Conservation (phyloP, 2,797 vertebrate genomes). For the Ctenosaura bakeri region DNA sequence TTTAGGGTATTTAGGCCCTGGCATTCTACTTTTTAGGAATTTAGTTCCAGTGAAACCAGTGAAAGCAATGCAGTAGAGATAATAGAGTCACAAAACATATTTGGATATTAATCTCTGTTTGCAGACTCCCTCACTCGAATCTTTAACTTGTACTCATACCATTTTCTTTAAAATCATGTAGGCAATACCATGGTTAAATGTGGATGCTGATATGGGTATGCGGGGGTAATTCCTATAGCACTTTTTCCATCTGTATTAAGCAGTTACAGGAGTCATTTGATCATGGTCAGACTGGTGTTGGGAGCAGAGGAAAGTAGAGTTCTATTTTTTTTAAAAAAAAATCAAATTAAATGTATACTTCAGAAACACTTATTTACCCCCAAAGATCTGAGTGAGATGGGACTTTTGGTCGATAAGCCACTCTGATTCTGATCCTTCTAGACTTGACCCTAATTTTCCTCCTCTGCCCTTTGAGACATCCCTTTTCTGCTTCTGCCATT, state of each 20-base stretch:
- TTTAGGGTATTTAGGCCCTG: too few relatives aligned
- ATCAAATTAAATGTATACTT: neutral
- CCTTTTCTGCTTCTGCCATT: neutral
- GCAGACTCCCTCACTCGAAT: neutral
- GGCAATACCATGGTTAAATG: neutral
- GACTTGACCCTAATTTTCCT: neutral
- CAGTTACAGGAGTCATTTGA: slow-evolving; percentile 4
- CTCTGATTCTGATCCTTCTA: neutral
- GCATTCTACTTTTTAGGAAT: neutral
- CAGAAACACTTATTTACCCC: neutral
- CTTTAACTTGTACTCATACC: neutral
- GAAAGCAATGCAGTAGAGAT: neutral
- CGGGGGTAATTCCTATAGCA: neutral
- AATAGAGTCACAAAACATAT: neutral
- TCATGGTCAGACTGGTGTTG: neutral
- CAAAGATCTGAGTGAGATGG: neutral
- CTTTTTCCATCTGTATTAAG: neutral
- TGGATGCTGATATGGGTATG: neutral
- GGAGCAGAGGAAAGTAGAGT: slow-evolving; percentile 1
- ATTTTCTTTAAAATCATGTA: neutral
- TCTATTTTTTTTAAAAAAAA: neutral
- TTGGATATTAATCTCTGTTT: slow-evolving; percentile 2
- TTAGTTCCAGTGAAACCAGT: neutral
- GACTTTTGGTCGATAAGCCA: neutral
- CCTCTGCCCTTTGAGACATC: neutral